Base-by-base conservation (phyloP, 2,797 vertebrate genomes). In the Falco berigora region DNA sequence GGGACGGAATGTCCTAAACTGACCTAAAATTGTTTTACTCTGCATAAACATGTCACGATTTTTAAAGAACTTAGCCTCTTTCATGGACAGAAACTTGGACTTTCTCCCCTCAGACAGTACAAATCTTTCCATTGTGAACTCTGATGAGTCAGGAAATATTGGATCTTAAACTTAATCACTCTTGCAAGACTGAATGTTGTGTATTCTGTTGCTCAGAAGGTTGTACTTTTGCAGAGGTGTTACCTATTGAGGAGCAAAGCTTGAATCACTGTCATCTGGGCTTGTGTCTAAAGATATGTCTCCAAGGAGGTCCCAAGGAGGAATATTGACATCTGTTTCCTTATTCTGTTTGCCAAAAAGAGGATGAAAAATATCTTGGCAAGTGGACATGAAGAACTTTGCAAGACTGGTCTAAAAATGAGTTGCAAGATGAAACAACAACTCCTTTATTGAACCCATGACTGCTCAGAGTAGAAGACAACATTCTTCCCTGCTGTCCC, bases 11-110 rank as follows among this genome's bases (percentile, higher is more conserved):
- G 85, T 95, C 89, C 92, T 91, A 62, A 94, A 78, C 8, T 90
- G 72, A 68, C 85, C 79, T 90, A 66, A 92, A 91, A 88, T 96
- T 88, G 76, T 91, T 94, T 84, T 86, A 78, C n/a, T 81, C 30
- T 84, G 44, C 50, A 56, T 78, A 94, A 94, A 83, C 79, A 59
- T 84, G 87, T 88, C 62, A 62, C 27, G 66, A 94, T 90, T 94
- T 94, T 92, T 67, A 73, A 92, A 90, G 72, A 94, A 68, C 34
- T 87, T 87, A 9, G 24, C 32, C 56, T 90, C 73, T 88, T 90
- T 90, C 88, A 67, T 61, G 84, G 88, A 84, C 76, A 94, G 92
- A 81, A 95, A 81, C 62, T 95, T 95, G 94, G 95, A 94, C 84
- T 59, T 88, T 90, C 85, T 94, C 58, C 62, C 44, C 62, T 92